Base-by-base conservation (phyloP, 2,113 vertebrate genomes). In the Alexandromys fortis region DNA sequence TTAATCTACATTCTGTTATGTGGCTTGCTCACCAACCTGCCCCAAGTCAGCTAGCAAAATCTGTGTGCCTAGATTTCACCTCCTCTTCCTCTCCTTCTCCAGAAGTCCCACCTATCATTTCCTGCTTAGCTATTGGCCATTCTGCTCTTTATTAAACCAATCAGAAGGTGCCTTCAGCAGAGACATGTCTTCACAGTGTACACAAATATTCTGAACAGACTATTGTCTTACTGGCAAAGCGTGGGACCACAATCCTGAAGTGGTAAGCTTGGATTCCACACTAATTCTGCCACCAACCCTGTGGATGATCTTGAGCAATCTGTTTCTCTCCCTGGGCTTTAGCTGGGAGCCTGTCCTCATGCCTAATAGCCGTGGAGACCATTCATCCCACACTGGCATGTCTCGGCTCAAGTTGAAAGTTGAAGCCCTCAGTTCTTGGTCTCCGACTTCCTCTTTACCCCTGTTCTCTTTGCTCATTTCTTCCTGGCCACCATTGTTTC, bases 161-260 rank as follows among this genome's bases (percentile, higher is more conserved):
- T 72, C 70, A 72, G 70, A 72, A 70, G 17, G 17, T 2, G 17
- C 35, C 70, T 72, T n/a, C 3, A 5, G 30, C 70, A 72, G 19
- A 72, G 70, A 72, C 35, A n/a, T 6, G 9, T n/a, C 70, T 72
- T 72, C 3, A 72, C 7, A 38, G 35, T n/a, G 35, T 38, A 10
- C 7, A 38, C 35, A 19, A 72, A 72, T 72, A 72, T 72, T 72
- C 17, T 26, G 8, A 10, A 38, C 35, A 52, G 35, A 78, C 19
- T 21, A 77, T 81, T 94, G 88, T 6, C 45, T 95, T 88, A n/a
- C 65, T 88, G 92, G 49, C 7, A 90, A 97, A 93, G 83, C 85
- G 12, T 63, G 88, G 86, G 76, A 83, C 90, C 22, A 55, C 58
- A 30, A 58, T 5, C 28, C 85, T 86, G 70, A 93, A 14, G 9